Base-by-base conservation (phyloP, 1,140 invertebrate genomes). In the Calliphora vicina region DNA sequence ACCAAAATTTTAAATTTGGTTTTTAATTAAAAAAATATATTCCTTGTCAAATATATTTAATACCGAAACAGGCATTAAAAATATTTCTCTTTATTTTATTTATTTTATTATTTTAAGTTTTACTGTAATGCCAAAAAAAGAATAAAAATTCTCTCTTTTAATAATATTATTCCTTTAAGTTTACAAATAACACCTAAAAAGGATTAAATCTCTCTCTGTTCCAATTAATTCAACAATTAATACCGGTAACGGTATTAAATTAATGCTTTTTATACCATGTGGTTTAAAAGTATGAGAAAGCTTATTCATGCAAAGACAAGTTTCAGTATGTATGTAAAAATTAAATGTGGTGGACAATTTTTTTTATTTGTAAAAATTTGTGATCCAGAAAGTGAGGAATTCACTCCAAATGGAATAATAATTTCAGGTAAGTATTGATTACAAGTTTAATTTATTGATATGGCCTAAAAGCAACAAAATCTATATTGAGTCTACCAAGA, bases 121-220 rank as follows among this genome's bases (percentile, higher is more conserved):
- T 57, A 57, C 13, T 57, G 15, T 57, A 57, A 57, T 57, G 45
- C 45, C 45, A 57, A 57, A 57, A 35, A 6, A 50, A 57, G 12
- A 57, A 57, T 57, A 57, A 57, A 57, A 57, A 57, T 57, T 57
- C 45, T 57, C 45, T 57, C 45, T 57, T 57, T 57, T 57, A 57
- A 57, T 57, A 57, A 57, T 57, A 57, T 57, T 57, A 57, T n/a
- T 57, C 45, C 15, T 57, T 57, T 57, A 57, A 57, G 45, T n/a
- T 57, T 57, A 57, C 17, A 57, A 57, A 57, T 57, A 57, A 57
- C 45, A n/a, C 45, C 45, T 57, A 57, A 57, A 57, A 57, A 1
- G 45, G 15, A 57, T 57, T 57, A 57, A 57, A 57, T 15, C 45
- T 13, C 4, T 57, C 45, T 57, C 45, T 57, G 45, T 57, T 57